phyloP scores from a whole-genome alignment of 2,113 vertebrate genomes.

The Candoia aspera region DNA sequence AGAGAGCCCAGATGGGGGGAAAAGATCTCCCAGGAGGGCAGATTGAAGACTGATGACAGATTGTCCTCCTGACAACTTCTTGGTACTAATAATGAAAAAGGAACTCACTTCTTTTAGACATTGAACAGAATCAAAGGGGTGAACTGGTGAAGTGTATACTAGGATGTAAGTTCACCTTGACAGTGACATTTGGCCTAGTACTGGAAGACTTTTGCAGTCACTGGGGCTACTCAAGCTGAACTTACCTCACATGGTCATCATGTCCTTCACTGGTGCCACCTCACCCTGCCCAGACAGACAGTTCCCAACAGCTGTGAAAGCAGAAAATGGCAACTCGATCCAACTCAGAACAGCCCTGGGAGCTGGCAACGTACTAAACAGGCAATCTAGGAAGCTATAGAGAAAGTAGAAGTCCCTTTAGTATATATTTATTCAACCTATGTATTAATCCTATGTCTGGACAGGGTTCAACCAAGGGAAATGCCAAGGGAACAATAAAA shows the following conservation, averaged over 20 bases:
- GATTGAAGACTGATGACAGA: slow-evolving; percentile 70
- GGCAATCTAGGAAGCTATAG: neutral
- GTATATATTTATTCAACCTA: neutral
- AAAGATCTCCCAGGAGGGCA: slow-evolving; percentile 60
- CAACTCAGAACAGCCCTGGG: neutral
- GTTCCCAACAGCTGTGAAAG: neutral
- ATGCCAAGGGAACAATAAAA: neutral
- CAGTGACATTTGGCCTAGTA: neutral
- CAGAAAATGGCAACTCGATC: neutral
- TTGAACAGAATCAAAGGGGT: slow-evolving; percentile 52
- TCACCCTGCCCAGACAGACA: neutral
- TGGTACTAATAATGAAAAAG: slow-evolving; percentile 43
- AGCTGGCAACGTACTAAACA: neutral
- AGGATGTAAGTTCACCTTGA: slow-evolving; percentile 41
- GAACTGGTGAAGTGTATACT: slow-evolving; percentile 48
- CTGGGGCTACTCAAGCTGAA: neutral
- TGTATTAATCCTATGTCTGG: neutral
- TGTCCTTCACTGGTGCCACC: neutral
- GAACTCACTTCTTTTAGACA: slow-evolving; percentile 60
- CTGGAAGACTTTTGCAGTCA: neutral
- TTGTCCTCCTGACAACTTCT: slow-evolving; percentile 18
- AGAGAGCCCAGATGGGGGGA: slow-evolving; percentile 66
- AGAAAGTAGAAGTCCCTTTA: neutral
- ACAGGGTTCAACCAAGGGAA: neutral
- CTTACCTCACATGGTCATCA: neutral